Evolutionary conservation across 2,888 invertebrate species (phyloP), one percentile per base, ranked within the genome.

Genomic region (Hyalella azteca): DNA sequence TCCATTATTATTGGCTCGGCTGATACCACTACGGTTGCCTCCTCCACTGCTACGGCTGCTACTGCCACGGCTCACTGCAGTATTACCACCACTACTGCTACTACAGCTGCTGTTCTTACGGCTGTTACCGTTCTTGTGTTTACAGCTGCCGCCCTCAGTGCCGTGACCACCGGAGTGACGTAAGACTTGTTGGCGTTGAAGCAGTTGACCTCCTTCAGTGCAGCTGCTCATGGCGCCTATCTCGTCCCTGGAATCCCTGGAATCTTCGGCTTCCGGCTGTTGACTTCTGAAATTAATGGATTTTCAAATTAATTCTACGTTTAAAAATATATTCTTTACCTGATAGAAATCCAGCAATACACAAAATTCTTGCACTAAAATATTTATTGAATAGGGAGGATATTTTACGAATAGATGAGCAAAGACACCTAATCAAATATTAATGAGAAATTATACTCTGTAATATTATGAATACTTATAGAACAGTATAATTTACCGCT

Each of bases 401-500:
- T n/a, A n/a, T n/a, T n/a, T n/a, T n/a, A n/a, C n/a, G n/a, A n/a
- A n/a, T n/a, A n/a, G n/a, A n/a, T n/a, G n/a, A n/a, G n/a, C n/a
- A n/a, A n/a, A n/a, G n/a, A n/a, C n/a, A n/a, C n/a, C n/a, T n/a
- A n/a, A n/a, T n/a, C n/a, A n/a, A n/a, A n/a, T n/a, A n/a, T n/a
- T n/a, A n/a, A n/a, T n/a, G n/a, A n/a, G n/a, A n/a, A n/a, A n/a
- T n/a, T n/a, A n/a, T n/a, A n/a, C n/a, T n/a, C n/a, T n/a, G n/a
- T n/a, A n/a, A n/a, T n/a, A n/a, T n/a, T n/a, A n/a, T n/a, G n/a
- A n/a, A n/a, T n/a, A n/a, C n/a, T n/a, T n/a, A n/a, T n/a, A n/a
- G n/a, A n/a, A n/a, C n/a, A 45, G 22, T 11, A 50, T n/a, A 9
- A 66, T 19, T 26, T 66, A 81, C 79, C 81, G 79, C 26, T 80